Conservation (phyloP, 1,140 invertebrate species). For the Ctenoplectra terminalis region DNA sequence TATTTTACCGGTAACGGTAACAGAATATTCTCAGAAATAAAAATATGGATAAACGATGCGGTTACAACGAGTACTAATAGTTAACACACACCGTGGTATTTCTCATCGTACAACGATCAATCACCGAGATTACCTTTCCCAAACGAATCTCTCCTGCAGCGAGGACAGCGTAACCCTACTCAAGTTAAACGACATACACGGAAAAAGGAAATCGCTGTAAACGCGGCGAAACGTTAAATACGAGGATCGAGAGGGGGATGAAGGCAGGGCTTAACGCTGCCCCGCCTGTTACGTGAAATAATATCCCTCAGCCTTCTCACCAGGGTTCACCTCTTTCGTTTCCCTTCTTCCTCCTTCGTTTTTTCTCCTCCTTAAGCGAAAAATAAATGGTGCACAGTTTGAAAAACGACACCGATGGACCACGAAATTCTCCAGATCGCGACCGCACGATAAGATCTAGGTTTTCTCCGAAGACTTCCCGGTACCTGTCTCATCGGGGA, state of each 20-base stretch:
- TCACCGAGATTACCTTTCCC: not conserved
- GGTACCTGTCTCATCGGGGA: constrained; percentile 41
- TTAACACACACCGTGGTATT: no score
- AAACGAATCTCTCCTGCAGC: not conserved
- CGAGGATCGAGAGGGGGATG: constrained; percentile 28
- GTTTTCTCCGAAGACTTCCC: constrained; percentile 63
- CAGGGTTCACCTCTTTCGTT: not conserved
- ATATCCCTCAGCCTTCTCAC: constrained; percentile 51
- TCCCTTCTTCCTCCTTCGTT: constrained; percentile 5
- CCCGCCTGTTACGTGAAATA: constrained; percentile 64
- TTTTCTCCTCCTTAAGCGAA: constrained; percentile 32
- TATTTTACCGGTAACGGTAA: not conserved
- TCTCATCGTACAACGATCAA: not conserved
- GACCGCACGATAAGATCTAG: constrained; percentile 68
- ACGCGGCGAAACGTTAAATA: constrained; percentile 67
- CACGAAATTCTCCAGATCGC: constrained; percentile 47
- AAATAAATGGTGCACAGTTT: constrained; percentile 56
- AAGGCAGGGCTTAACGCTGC: constrained; percentile 45
- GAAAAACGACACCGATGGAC: constrained; percentile 68
- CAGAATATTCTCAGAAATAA: not conserved
- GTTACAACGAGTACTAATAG: not conserved
- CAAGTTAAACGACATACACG: not conserved
- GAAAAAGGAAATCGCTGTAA: constrained; percentile 58
- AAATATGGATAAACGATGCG: not conserved
- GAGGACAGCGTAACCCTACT: not conserved